Base-by-base conservation (phyloP, 1,140 invertebrate genomes). In the Lordiphosa collinella region DNA sequence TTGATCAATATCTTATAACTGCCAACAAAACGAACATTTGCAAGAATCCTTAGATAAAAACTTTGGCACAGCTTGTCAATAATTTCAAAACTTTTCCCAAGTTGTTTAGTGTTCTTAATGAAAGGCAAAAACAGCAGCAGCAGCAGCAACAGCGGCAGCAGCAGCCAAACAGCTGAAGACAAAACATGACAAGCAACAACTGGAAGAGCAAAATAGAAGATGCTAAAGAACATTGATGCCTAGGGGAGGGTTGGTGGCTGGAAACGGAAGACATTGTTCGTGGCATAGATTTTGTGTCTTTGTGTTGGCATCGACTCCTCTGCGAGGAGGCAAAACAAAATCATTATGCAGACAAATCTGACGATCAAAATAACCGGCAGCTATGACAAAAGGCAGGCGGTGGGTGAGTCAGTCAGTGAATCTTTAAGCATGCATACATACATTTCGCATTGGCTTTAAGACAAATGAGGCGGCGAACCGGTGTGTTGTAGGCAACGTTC, bases 401-500 rank as follows among this genome's bases (percentile, higher is more conserved):
- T 25, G 22, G 22, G 0, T 2, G 18, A 4, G 2, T 18, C 3
- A 18, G 22, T 25, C 5, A 4, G 22, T 7, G 16, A 2, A 18
- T 18, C 16, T 18, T 18, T 18, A 18, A 18, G 16, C 3, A 18
- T 3, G 7, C 6, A 25, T 7, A 25, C 22, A 25, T 7, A 7
- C 7, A 25, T 25, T 25, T 25, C 22, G 22, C 6, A 3, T 25
- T 37, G 61, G 63, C 61, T 65, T 57, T 66, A 66, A 66, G 52
- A 57, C 62, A 66, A 66, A 66, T 65, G 61, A 65, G 22, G 4
- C 22, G 22, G 22, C 22, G 22, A 25, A 25, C 22, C 22, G 6
- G 22, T 7, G 22, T 6, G 6, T 7, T 25, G 22, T 25, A 25
- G 22, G 22, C 22, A 25, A 25, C 22, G 22, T 6, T 25, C 22